Evolutionary conservation across 2,113 vertebrate genomes (phyloP).

Genomic region (Erythrolamprus reginae): DNA sequence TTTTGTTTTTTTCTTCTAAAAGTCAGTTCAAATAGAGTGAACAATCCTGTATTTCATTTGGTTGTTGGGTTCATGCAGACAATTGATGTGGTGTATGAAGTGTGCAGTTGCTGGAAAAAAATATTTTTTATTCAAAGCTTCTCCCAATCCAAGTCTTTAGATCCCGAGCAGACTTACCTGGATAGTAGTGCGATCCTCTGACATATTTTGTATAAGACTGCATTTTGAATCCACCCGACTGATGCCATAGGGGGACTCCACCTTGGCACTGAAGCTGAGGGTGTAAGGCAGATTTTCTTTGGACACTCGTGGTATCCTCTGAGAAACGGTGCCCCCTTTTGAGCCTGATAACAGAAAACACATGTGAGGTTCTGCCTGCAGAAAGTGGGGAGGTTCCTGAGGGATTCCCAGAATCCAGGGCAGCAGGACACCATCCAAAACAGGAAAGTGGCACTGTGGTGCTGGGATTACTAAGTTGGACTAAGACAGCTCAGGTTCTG

Average conservation of each 20-base stretch:
- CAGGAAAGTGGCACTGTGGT: too few relatives aligned
- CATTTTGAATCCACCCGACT: constrained; percentile 73
- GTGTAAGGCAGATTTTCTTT: constrained; percentile 66
- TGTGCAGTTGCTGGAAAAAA: too few relatives aligned
- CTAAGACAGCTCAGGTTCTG: not conserved
- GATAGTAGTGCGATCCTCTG: constrained; percentile 64
- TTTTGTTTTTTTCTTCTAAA: not conserved
- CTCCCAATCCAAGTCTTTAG: not conserved
- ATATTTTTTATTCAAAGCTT: not conserved
- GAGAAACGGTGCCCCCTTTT: not conserved
- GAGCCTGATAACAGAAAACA: constrained; percentile 9
- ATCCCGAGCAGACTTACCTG: constrained; percentile 48
- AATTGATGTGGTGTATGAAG: too few relatives aligned
- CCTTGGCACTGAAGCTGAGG: constrained; percentile 61
- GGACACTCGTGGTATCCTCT: not conserved
- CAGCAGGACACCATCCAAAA: not conserved
- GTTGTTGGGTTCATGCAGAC: too few relatives aligned
- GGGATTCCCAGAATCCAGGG: not conserved
- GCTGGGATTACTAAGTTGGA: too few relatives aligned
- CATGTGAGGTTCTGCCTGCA: not conserved
- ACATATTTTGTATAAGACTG: constrained; percentile 64
- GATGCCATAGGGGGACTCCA: constrained; percentile 71
- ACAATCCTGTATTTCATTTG: not conserved
- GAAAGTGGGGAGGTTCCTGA: not conserved
- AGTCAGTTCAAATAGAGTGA: not conserved